Conservation (phyloP, 2,888 invertebrate genomes). For the Netelia inedita region DNA sequence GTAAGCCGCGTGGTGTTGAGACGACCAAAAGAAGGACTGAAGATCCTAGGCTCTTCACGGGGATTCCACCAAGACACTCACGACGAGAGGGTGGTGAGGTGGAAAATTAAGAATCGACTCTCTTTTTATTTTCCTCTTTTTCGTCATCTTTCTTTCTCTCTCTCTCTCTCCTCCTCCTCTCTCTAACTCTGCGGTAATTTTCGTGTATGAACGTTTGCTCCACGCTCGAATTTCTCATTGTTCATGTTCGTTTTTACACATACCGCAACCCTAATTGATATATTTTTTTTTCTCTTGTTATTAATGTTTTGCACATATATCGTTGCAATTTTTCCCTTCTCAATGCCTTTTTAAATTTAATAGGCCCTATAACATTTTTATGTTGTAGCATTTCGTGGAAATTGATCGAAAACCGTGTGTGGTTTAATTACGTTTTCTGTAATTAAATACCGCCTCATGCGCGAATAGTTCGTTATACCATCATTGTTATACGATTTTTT, state of each 20-base stretch:
- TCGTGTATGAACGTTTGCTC: neutral
- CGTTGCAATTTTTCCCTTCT: no score
- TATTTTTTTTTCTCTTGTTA: neutral
- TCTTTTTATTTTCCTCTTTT: neutral
- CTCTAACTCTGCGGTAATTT: neutral
- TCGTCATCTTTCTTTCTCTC: constrained; percentile 7
- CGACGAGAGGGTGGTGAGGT: constrained; percentile 59
- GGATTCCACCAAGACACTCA: constrained; percentile 33
- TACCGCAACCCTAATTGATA: neutral
- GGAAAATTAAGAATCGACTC: constrained; percentile 68
- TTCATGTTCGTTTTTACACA: neutral
- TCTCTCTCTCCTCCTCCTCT: neutral
- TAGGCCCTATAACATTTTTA: neutral
- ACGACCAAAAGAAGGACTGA: constrained; percentile 33
- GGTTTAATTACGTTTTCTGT: constrained; percentile 24
- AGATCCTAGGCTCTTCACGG: constrained; percentile 65
- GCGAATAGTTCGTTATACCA: constrained; percentile 4
- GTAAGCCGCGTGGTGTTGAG: constrained; percentile 58
- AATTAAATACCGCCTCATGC: constrained; percentile 12
- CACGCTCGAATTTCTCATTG: neutral
- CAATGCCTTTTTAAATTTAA: constrained; percentile 1
- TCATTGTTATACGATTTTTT: constrained; percentile 7
- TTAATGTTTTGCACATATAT: neutral
- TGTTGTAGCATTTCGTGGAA: neutral
- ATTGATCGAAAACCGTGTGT: neutral